Conservation (phyloP, 2,888 invertebrate species). For the Penaeus monodon region DNA sequence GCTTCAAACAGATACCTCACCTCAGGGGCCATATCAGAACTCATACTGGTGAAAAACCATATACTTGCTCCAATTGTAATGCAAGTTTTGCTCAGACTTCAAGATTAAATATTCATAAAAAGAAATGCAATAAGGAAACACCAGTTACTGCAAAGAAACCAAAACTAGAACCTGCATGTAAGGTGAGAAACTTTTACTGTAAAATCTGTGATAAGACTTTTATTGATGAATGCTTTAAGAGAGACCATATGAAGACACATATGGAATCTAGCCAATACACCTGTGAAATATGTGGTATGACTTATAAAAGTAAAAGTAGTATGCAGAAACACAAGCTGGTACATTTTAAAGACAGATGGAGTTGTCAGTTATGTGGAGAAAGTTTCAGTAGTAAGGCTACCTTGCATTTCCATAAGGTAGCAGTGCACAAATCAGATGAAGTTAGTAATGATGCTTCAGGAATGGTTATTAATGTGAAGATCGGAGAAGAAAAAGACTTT, state of each 20-base stretch:
- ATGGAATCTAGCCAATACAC: neutral
- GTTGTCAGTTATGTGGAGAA: conserved; percentile 39
- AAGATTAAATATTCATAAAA: conserved; percentile 43
- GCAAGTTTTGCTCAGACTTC: conserved; percentile 49
- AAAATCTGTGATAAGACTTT: conserved; percentile 47
- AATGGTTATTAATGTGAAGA: conserved; percentile 42
- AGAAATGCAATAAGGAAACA: conserved; percentile 9
- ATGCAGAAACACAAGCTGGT: conserved; percentile 20
- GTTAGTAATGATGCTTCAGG: conserved; percentile 1
- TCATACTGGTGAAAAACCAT: conserved; percentile 48
- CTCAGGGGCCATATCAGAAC: conserved; percentile 34
- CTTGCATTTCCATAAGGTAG: conserved; percentile 15
- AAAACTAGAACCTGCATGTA: conserved; percentile 20
- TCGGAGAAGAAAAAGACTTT: conserved; percentile 41
- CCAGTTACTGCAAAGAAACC: neutral
- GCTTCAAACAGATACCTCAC: conserved; percentile 49
- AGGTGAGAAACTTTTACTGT: conserved; percentile 44
- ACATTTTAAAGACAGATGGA: conserved; percentile 21
- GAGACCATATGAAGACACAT: conserved; percentile 43
- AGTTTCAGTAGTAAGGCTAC: neutral
- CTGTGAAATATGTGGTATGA: conserved; percentile 38
- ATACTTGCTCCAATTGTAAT: conserved; percentile 32
- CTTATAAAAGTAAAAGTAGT: conserved; percentile 27
- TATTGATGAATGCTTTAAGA: conserved; percentile 48
- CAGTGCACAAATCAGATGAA: neutral